These are phyloP conservation scores for Clivina fossor DNA, from an alignment of 2,888 invertebrate genomes.

Conservation along the genomic window DNA sequence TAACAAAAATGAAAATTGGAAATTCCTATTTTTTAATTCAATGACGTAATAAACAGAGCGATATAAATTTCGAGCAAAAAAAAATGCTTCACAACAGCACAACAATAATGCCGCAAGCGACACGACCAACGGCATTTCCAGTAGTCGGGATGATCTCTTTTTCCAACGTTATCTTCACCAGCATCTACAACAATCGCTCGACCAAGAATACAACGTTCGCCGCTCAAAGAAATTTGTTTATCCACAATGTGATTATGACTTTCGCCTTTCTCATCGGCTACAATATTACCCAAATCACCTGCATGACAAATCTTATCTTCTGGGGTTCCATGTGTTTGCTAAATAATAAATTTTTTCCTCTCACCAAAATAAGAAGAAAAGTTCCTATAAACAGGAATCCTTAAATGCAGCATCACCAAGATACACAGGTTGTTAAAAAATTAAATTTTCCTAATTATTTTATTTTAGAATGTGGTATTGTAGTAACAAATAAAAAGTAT, in stretches of 20 bases:
- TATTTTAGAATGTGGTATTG: no score
- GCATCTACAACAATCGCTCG: slow-evolving; percentile 78
- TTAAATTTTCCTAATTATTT: no score
- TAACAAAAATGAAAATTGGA: no score
- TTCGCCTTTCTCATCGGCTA: slow-evolving; percentile 59
- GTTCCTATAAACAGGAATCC: no score
- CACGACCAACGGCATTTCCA: slow-evolving; percentile 79
- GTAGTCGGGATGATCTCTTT: slow-evolving; percentile 72
- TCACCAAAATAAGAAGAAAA: no score
- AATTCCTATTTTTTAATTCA: no score
- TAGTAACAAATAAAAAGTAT: no score
- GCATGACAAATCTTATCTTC: slow-evolving; percentile 70
- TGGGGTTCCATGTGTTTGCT: slow-evolving; percentile 78
- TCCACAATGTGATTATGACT: slow-evolving; percentile 66
- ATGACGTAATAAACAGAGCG: no score
- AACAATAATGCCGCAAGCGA: slow-evolving; percentile 82
- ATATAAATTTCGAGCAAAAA: no score
- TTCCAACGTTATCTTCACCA: slow-evolving; percentile 74
- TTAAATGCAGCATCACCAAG: no score
- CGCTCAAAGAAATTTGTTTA: slow-evolving; percentile 63
- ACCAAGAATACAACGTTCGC: slow-evolving; percentile 69
- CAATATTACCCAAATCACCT: slow-evolving; percentile 83
- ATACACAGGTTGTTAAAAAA: no score
- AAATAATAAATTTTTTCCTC: no score
- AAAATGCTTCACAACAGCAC: slow-evolving; percentile 48